These are phyloP conservation scores for Patella caerulea DNA, from an alignment of 2,888 invertebrate genomes.

Conservation along the genomic window DNA sequence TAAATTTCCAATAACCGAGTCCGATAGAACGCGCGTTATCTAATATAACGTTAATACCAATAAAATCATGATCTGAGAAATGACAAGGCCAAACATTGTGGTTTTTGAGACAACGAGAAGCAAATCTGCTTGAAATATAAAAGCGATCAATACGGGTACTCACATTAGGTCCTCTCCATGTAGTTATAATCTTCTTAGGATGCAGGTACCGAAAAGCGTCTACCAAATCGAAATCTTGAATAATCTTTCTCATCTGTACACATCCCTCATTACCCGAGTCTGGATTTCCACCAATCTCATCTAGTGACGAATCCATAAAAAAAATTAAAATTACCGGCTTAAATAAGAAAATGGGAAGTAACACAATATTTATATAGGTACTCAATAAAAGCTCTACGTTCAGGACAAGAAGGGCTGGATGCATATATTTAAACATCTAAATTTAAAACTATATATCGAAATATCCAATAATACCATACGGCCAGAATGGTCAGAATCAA, in stretches of 20 bases:
- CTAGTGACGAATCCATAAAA: slow-evolving; percentile 22
- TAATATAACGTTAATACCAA: too few species aligned
- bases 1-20: too few species aligned
- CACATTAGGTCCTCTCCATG: too few species aligned
- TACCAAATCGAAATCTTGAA: slow-evolving; percentile 24
- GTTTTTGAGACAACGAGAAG: too few species aligned
- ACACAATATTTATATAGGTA: slow-evolving; percentile 18
- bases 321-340: slow-evolving; percentile 34
- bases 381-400: slow-evolving; percentile 27
- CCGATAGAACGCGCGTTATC: too few species aligned
- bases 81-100: too few species aligned
- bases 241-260: slow-evolving; percentile 20
- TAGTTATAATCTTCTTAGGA: too few species aligned
- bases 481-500: slow-evolving; percentile 11
- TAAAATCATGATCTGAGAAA: too few species aligned
- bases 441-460: neutral
- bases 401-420: slow-evolving; percentile 12
- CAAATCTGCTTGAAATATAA: too few species aligned
- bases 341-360: slow-evolving; percentile 18
- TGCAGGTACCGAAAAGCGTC: slow-evolving; percentile 18
- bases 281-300: slow-evolving; percentile 30
- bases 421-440: slow-evolving; percentile 21
- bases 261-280: slow-evolving; percentile 20
- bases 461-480: slow-evolving; percentile 19
- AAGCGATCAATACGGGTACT: too few species aligned